Evolutionary conservation across 2,888 invertebrate species (phyloP).

Genomic region (Aquatica leii): DNA sequence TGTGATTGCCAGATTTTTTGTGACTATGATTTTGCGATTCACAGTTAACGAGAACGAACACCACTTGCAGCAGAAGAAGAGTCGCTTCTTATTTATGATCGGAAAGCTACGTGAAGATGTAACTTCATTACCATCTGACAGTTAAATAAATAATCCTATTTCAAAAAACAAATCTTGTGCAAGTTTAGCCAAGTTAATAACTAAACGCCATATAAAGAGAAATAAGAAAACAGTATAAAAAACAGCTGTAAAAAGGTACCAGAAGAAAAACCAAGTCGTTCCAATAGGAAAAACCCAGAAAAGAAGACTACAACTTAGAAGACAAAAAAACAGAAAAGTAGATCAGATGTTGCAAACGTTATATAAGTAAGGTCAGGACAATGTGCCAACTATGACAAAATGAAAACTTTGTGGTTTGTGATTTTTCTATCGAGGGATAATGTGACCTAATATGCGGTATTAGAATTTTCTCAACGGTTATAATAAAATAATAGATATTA

Average conservation of each 20-base stretch:
- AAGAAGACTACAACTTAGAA: neutral
- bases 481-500: neutral
- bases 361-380: neutral
- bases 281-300: neutral
- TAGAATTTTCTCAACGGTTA: neutral
- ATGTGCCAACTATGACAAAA: neutral
- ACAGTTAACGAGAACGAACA: neutral
- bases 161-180: too few species aligned
- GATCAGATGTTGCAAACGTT: neutral
- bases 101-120: too few species aligned
- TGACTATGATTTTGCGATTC: neutral
- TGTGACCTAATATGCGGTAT: too few species aligned
- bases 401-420: neutral
- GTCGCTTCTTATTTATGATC: too few species aligned
- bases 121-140: too few species aligned
- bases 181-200: too few species aligned
- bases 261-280: neutral
- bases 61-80: neutral
- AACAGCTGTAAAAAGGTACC: neutral
- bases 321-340: neutral
- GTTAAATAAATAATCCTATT: too few species aligned
- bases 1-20: conserved; percentile 1
- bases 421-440: neutral
- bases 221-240: neutral
- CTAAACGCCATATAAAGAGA: neutral